A percentile compares a stretch with the other conserved stretches of the same genome.
These are phyloP conservation scores for Addax nasomaculatus DNA, from an alignment of 2,113 vertebrate species.

Conservation along the genomic window DNA sequence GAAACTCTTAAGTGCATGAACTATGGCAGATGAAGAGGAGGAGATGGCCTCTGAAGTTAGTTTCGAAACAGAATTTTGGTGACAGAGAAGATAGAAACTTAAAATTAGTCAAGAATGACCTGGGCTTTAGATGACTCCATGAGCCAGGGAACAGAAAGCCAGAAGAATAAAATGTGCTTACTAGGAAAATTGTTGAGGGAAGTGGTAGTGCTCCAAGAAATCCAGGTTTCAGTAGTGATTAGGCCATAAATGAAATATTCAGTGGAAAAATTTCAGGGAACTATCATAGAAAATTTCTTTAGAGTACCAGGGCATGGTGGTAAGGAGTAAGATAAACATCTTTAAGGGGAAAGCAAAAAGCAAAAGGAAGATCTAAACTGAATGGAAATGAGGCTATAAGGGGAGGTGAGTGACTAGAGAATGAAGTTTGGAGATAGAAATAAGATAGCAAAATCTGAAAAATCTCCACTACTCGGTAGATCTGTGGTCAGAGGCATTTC, in stretches of 20 bases:
- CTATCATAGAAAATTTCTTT: neutral
- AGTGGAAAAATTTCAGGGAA: neutral
- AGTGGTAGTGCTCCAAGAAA: neutral
- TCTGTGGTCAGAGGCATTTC: neutral
- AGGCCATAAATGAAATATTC: neutral
- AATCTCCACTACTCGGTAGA: neutral
- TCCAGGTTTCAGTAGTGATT: neutral
- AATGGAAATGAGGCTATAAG: neutral
- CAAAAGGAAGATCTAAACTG: neutral
- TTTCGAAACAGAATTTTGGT: neutral
- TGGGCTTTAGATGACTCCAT: neutral
- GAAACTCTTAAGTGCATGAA: neutral
- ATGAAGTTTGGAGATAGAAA: neutral
- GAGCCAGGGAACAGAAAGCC: neutral
- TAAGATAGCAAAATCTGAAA: neutral
- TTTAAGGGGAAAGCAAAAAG: neutral
- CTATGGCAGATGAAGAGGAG: neutral
- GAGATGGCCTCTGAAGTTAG: neutral
- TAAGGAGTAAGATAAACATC: neutral
- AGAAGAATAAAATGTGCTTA: neutral
- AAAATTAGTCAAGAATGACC: neutral
- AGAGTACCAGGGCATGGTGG: neutral
- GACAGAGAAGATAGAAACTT: neutral
- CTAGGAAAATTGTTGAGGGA: neutral
- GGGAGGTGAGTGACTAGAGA: neutral